These are phyloP conservation scores for Callospermophilus lateralis DNA, from an alignment of 2,113 vertebrate genomes.

Conservation along the genomic window DNA sequence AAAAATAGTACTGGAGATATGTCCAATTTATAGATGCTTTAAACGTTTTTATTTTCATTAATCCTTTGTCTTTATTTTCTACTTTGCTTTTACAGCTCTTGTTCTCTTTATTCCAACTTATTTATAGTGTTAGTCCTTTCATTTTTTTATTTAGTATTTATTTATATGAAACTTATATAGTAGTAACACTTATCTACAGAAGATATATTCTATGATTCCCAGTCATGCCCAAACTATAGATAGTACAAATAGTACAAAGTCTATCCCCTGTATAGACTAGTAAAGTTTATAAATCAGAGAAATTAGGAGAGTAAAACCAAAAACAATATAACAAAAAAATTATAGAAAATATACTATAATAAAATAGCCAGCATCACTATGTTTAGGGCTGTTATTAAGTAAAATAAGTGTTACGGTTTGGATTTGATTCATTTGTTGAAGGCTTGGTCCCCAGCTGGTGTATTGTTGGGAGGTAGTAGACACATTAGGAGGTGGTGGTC, in stretches of 20 bases:
- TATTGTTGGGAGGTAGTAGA: not conserved
- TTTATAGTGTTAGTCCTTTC: not conserved
- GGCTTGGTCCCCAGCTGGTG: not conserved
- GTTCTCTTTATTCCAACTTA: not conserved
- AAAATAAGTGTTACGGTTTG: not conserved
- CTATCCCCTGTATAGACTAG: not conserved
- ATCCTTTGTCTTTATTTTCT: not conserved
- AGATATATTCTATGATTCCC: not conserved
- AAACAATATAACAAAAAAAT: not conserved
- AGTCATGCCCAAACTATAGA: not conserved
- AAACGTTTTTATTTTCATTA: not conserved
- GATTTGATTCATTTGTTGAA: not conserved
- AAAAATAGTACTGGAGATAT: not conserved
- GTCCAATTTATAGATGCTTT: not conserved
- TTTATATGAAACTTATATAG: conserved; percentile 7
- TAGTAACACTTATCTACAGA: not conserved
- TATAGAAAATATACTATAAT: not conserved
- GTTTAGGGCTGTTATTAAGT: not conserved
- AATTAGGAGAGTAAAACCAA: not conserved
- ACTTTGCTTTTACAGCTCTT: not conserved
- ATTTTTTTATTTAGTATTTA: not conserved
- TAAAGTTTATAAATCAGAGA: not conserved
- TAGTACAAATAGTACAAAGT: not conserved
- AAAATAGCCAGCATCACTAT: not conserved
- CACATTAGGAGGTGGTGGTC: not conserved